These are phyloP conservation scores for Congeria kusceri DNA, from an alignment of 2,888 invertebrate species.

Conservation along the genomic window DNA sequence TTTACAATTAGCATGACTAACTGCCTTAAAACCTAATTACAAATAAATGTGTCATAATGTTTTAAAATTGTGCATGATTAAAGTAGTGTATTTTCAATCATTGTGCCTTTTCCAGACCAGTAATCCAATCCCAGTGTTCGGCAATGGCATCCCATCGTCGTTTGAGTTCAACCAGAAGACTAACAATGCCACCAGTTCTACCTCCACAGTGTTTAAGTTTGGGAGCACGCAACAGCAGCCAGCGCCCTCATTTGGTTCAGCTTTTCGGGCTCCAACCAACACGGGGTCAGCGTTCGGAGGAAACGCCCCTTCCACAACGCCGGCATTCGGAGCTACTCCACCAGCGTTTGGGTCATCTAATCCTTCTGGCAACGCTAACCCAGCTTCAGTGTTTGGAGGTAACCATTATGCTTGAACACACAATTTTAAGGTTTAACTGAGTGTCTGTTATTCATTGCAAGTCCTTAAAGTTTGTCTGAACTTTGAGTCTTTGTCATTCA, in stretches of 20 bases:
- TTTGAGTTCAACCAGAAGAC: slow-evolving; percentile 54
- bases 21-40: too few relatives aligned
- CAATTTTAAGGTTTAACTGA: slow-evolving; percentile 7
- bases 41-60: not conserved
- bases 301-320: slow-evolving; percentile 43
- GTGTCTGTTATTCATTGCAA: slow-evolving; percentile 14
- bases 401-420: not conserved
- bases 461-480: too few relatives aligned
- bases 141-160: slow-evolving; percentile 26
- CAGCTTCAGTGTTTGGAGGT: slow-evolving; percentile 51
- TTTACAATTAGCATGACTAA: too few relatives aligned
- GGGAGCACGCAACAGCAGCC: slow-evolving; percentile 23
- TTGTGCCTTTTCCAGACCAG: slow-evolving; percentile 32
- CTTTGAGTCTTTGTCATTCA: slow-evolving; percentile 5
- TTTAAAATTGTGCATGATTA: not conserved
- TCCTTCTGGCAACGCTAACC: slow-evolving; percentile 15
- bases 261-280: slow-evolving; percentile 13
- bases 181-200: slow-evolving; percentile 17
- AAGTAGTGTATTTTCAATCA: not conserved
- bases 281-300: slow-evolving; percentile 36
- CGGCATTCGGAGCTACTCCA: slow-evolving; percentile 52
- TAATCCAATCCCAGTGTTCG: slow-evolving; percentile 39
- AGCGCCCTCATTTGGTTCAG: slow-evolving; percentile 3
- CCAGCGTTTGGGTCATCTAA: slow-evolving; percentile 38
- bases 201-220: slow-evolving; percentile 30